Evolutionary conservation across 2,797 vertebrate genomes (phyloP).

Genomic region (Pipistrellus kuhlii): DNA sequence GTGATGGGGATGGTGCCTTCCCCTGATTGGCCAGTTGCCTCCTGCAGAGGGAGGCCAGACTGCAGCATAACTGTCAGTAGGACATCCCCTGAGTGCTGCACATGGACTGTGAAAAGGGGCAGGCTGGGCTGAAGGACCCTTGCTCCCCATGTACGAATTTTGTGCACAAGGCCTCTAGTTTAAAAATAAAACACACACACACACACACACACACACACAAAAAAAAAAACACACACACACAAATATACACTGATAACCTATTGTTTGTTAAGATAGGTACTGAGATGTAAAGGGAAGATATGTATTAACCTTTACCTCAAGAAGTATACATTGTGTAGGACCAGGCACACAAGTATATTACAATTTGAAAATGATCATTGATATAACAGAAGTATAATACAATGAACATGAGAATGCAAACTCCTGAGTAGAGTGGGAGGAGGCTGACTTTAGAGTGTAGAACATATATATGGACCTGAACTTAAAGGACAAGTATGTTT

Average conservation of each 20-base stretch:
- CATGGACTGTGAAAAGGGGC: too few relatives aligned
- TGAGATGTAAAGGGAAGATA: not conserved
- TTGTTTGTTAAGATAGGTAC: not conserved
- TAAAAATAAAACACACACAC: not conserved
- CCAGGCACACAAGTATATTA: not conserved
- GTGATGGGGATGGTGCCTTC: too few relatives aligned
- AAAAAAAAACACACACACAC: not conserved
- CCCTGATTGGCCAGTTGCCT: too few relatives aligned
- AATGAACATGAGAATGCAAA: not conserved
- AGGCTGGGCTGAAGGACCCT: too few relatives aligned
- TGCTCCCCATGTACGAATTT: too few relatives aligned
- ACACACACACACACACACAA: too few relatives aligned
- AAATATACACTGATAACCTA: not conserved
- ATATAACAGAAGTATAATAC: not conserved
- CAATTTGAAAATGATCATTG: not conserved
- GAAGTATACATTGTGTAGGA: not conserved
- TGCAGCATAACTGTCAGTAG: too few relatives aligned
- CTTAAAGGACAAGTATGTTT: not conserved
- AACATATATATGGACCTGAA: not conserved
- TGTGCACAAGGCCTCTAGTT: too few relatives aligned
- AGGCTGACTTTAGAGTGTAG: not conserved
- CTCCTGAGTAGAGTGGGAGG: not conserved
- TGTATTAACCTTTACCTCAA: not conserved
- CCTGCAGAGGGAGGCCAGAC: too few relatives aligned
- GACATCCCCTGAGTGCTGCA: too few relatives aligned